Evolutionary conservation across 2,888 invertebrate species (phyloP), one percentile per base, ranked within the genome.

Genomic region (Drosophila cyrtoloma): DNA sequence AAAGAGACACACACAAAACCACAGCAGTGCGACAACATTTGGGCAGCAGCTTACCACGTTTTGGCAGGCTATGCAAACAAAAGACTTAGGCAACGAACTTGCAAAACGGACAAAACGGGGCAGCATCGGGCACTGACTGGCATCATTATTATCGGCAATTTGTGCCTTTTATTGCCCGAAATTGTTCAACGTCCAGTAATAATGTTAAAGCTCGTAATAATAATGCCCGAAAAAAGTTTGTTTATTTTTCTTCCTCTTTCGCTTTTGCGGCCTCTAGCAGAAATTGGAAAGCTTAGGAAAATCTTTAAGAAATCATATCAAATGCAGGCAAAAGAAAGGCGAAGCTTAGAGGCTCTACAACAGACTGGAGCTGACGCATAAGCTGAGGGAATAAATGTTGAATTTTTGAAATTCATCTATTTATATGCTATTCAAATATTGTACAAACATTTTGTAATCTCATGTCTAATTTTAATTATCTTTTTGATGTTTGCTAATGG

Each of bases 111-210:
- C 42, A 42, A 33, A 61, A 30, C 62, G 57, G 59, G 55, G 47
- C 75, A 62, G 55, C 72, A 72, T 53, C 55, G 7, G 55, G 47
- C 67, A 67, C 56, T 57, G 62, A 76, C 57, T 67, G 77, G 82
- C 86, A 86, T 89, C 82, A 81, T 88, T 86, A 78, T 89, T 86
- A 89, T 79, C 81, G 81, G 80, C 80, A 82, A 85, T 86, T 81
- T 91, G 78, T 77, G 77, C 77, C 79, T 84, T 82, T 90, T 90
- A 88, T 83, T 84, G 81, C 84, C 86, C 77, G 74, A 81, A 85
- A 89, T 89, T 86, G 89, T 85, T 82, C 81, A 79, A 77, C 84
- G 86, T 86, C 84, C 88, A 88, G 86, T 75, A 88, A 85, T 88
- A 88, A 85, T 85, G 84, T 77, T 86, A 58, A 86, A 79, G 75